Percentiles rank a stretch among this genome's conserved stretches.
phyloP scores from a whole-genome alignment of 2,113 vertebrate species.

The Edolisoma coerulescens region DNA sequence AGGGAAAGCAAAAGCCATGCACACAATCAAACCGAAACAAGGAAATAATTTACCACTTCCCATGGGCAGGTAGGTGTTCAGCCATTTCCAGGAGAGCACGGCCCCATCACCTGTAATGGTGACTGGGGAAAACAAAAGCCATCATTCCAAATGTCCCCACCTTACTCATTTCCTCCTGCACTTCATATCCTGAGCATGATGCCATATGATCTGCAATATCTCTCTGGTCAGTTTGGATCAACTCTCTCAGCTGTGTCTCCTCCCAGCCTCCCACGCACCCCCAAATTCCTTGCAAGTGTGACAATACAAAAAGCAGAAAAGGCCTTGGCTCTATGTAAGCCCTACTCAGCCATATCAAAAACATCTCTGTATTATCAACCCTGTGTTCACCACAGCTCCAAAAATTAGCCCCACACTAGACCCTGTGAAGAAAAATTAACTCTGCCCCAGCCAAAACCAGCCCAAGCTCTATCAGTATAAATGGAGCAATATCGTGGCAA shows the following conservation, averaged over 20 bases:
- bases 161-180: not conserved
- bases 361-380: not conserved
- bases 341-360: not conserved
- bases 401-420: not conserved
- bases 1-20: not conserved
- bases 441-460: not conserved
- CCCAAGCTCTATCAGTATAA: not conserved
- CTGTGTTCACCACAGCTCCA: not conserved
- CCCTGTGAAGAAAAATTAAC: not conserved
- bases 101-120: not conserved
- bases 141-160: not conserved
- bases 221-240: not conserved
- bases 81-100: no score
- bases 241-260: not conserved
- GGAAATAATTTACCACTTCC: not conserved
- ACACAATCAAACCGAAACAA: not conserved
- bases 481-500: not conserved
- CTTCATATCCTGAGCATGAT: not conserved
- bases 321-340: accelerated
- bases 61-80: not conserved
- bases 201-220: not conserved
- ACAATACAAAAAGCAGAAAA: not conserved
- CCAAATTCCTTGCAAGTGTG: not conserved
- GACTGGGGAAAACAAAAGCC: not conserved
- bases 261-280: not conserved